Conservation (phyloP, 2,797 vertebrate genomes). For the Sylvia borin region DNA sequence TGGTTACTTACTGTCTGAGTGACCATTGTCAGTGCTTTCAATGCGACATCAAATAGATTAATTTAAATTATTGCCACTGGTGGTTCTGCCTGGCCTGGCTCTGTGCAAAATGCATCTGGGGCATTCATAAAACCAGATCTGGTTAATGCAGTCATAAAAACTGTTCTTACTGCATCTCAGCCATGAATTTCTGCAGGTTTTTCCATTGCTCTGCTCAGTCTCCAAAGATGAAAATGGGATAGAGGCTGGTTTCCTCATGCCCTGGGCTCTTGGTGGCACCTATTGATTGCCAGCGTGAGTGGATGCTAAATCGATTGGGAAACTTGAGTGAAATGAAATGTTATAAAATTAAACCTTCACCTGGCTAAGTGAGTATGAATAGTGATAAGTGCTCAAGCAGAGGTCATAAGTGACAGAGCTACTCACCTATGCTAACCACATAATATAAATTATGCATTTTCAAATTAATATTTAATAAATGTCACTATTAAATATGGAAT, state of each 20-base stretch:
- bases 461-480: conserved; percentile 46
- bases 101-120: not conserved
- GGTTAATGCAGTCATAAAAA: not conserved
- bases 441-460: not conserved
- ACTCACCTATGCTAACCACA: not conserved
- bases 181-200: not conserved
- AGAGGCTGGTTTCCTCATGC: not conserved
- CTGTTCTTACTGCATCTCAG: not conserved
- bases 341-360: not conserved
- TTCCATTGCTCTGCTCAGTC: not conserved
- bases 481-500: conserved; percentile 12
- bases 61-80: not conserved
- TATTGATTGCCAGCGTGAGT: not conserved
- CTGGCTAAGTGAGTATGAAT: not conserved
- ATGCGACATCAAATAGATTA: not conserved
- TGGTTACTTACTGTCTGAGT: not conserved
- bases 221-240: not conserved
- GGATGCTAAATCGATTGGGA: not conserved
- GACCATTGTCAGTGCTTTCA: not conserved
- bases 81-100: not conserved
- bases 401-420: not conserved
- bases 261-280: not conserved
- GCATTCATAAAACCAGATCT: not conserved
- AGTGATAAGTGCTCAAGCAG: not conserved
- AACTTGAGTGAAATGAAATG: not conserved